Conservation (phyloP, 2,113 vertebrate species). For the Eptesicus fuscus region DNA sequence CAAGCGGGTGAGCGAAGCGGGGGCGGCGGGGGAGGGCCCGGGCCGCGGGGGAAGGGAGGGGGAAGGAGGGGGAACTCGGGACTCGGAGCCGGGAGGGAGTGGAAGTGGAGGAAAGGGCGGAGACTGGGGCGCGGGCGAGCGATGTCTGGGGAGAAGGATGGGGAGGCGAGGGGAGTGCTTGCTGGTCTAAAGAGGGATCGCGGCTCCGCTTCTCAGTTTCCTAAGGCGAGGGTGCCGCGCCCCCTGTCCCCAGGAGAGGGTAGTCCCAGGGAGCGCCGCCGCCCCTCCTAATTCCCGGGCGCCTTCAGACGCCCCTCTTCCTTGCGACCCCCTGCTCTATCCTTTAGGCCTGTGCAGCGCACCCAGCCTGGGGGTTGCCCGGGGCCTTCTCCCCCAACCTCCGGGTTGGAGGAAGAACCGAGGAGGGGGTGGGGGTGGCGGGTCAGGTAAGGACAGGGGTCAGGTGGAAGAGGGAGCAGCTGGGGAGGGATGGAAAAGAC, state of each 20-base stretch:
- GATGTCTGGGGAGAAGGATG: constrained; percentile 47
- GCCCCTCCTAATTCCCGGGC: neutral
- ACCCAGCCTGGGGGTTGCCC: constrained; percentile 42
- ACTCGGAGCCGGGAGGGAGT: constrained; percentile 56
- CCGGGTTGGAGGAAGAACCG: neutral
- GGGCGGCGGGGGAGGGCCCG: constrained; percentile 47
- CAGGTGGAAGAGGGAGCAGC: neutral
- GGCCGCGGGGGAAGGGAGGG: constrained; percentile 54
- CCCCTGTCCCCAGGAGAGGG: constrained; percentile 37
- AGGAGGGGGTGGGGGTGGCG: neutral
- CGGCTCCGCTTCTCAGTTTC: neutral
- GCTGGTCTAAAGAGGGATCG: neutral
- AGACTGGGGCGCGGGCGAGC: constrained; percentile 57
- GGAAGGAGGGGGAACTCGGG: constrained; percentile 31
- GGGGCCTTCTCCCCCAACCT: neutral
- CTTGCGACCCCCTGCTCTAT: no score
- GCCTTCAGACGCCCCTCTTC: neutral
- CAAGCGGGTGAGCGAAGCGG: constrained; percentile 60
- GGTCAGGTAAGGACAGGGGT: constrained; percentile 55
- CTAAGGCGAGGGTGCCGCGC: constrained; percentile 23
- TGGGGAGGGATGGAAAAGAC: neutral
- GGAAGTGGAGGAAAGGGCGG: constrained; percentile 70
- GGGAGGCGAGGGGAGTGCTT: neutral
- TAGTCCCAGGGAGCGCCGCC: neutral
- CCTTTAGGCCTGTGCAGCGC: accelerated